Evolutionary conservation across 2,888 invertebrate genomes (phyloP).

Genomic region (Ecliptopera silaceata): DNA sequence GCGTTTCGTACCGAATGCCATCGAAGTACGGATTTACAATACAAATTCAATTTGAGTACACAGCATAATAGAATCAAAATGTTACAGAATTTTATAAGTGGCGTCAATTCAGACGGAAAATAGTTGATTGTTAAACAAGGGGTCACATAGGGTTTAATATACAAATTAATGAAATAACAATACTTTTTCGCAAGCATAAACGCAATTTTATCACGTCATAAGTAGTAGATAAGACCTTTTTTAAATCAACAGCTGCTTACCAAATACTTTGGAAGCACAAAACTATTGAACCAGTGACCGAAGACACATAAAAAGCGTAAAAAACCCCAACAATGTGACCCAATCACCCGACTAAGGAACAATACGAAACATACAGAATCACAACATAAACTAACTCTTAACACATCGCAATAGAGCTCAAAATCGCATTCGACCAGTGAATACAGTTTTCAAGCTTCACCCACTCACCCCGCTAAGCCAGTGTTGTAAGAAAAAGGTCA

Average conservation of each 20-base stretch:
- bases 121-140: background rate
- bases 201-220: too few relatives aligned
- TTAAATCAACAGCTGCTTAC: background rate
- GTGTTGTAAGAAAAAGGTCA: background rate
- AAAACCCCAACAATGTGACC: background rate
- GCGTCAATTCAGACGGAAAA: background rate
- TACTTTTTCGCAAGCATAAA: too few relatives aligned
- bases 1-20: conserved; percentile 32
- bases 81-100: conserved; percentile 5
- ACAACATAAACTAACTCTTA: background rate
- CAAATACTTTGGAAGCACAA: too few relatives aligned
- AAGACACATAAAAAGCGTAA: background rate
- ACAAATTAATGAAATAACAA: too few relatives aligned
- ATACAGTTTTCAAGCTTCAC: background rate
- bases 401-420: background rate
- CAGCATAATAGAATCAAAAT: conserved; percentile 21
- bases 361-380: background rate
- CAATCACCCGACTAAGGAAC: background rate
- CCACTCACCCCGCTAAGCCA: background rate
- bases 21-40: conserved; percentile 33
- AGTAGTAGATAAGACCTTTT: too few relatives aligned
- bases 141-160: too few relatives aligned
- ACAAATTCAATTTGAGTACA: conserved; percentile 32
- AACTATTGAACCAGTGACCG: background rate
- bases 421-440: background rate